Evolutionary conservation across 1,140 invertebrate genomes (phyloP), one percentile per base, ranked within the genome.

Genomic region (Tetramorium parvispinum): DNA sequence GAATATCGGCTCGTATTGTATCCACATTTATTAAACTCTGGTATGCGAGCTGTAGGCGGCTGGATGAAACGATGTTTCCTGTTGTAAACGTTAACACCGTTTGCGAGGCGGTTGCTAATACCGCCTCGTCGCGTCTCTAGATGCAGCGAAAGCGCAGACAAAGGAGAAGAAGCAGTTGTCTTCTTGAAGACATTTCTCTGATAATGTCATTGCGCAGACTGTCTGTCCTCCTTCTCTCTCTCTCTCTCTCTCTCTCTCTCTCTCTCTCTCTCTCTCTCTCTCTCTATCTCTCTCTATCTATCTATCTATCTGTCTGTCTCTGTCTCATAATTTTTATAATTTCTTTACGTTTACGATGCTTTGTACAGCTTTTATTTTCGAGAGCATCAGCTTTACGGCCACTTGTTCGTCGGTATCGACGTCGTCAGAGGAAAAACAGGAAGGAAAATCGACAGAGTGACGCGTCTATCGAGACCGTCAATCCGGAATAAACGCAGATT

Each of bases 21-120:
- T 81, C 16, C 78, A 18, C 21, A 18, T 70, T 81, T 81, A 43
- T 66, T 43, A 70, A 79, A 37, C 24, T 24, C 37, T n/a, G n/a
- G 10, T 70, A 18, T 6, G 68, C 46, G 46, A 21, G 32, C 32
- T 32, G 61, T 63, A 24, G 43, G 21, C 37, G 65, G 21, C 49
- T 27, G 32, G 63, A 81, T 53, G 49, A 68, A 81, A 68, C 27
- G 63, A 1, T 8, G 65, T 81, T 57, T 70, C 57, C 63, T 24
- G 53, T 70, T 70, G 65, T 57, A 70, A 81, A 70, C 6, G 78
- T 70, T 70, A 70, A 81, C 16, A 11, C 43, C 24, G 18, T 49
- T 78, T 61, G 49, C n/a, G 46, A 51, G 32, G 32, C 24, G 66
- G 40, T 37, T 70, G 63, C 40, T 81, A 55, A 53, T 66, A 68